Evolutionary conservation across 2,797 vertebrate species (phyloP).

Genomic region (Rhinogobio ventralis): DNA sequence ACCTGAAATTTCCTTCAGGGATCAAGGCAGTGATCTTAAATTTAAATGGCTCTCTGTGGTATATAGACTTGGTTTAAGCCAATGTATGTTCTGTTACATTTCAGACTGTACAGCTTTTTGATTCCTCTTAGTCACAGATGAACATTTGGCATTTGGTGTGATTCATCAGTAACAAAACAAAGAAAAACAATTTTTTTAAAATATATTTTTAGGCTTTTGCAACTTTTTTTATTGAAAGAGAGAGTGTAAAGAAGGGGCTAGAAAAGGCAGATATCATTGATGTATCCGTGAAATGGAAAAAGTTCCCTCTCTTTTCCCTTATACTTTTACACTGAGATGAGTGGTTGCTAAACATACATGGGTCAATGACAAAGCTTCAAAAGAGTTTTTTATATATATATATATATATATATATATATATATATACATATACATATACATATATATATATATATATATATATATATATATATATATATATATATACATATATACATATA

Average conservation of each 20-base stretch:
- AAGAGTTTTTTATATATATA: too few relatives aligned
- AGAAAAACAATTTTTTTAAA: too few relatives aligned
- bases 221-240: not conserved
- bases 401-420: too few relatives aligned
- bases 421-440: too few relatives aligned
- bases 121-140: conserved; percentile 12
- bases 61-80: not conserved
- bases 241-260: not conserved
- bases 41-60: conserved; percentile 19
- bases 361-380: too few relatives aligned
- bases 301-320: too few relatives aligned
- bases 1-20: conserved; percentile 37
- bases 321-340: too few relatives aligned
- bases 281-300: too few relatives aligned
- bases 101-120: not conserved
- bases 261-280: not conserved
- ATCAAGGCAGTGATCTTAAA: conserved; percentile 24
- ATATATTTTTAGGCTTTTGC: not conserved
- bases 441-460: too few relatives aligned
- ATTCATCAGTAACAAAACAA: conserved; percentile 20
- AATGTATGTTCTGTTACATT: conserved; percentile 32
- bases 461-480: too few relatives aligned
- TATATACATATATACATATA: too few relatives aligned
- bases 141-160: conserved; percentile 3
- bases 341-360: too few relatives aligned